phyloP scores from a whole-genome alignment of 2,888 invertebrate genomes.

The Lepetodrilus schrolli region DNA sequence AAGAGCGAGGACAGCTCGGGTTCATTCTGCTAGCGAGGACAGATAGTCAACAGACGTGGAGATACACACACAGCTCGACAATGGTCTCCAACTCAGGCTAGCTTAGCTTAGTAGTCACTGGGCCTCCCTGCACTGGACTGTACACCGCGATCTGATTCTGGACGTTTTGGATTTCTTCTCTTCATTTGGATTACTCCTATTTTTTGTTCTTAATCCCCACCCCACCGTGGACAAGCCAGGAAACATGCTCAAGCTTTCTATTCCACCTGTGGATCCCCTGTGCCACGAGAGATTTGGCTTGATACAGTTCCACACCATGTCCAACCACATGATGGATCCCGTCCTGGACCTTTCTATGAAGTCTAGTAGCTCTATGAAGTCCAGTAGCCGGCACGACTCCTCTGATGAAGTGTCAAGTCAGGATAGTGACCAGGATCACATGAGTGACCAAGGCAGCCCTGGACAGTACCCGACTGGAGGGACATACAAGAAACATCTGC shows the following conservation, averaged over 20 bases:
- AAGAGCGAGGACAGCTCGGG: not conserved
- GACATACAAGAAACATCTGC: slow-evolving; percentile 57
- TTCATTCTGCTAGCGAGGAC: not conserved
- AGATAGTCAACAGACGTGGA: not conserved
- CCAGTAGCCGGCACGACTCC: slow-evolving; percentile 43
- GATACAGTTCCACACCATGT: not conserved
- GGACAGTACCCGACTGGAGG: slow-evolving; percentile 33
- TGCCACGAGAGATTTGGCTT: slow-evolving; percentile 8
- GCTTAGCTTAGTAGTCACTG: not conserved
- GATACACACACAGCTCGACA: not conserved
- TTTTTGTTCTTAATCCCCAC: too few species aligned
- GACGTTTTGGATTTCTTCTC: too few species aligned
- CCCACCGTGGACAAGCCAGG: not conserved
- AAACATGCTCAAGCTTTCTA: slow-evolving; percentile 12
- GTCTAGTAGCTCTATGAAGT: too few species aligned
- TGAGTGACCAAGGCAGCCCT: not conserved
- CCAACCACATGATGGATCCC: slow-evolving; percentile 31
- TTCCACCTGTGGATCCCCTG: slow-evolving; percentile 14
- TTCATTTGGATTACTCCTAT: too few species aligned
- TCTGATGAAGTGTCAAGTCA: slow-evolving; percentile 32
- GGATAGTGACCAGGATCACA: slow-evolving; percentile 28
- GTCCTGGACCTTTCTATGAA: slow-evolving; percentile 54
- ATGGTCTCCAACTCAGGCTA: not conserved
- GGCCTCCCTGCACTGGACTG: not conserved
- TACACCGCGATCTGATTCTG: not conserved